phyloP scores from a whole-genome alignment of 2,113 vertebrate species.

The Hippocampus comes region DNA sequence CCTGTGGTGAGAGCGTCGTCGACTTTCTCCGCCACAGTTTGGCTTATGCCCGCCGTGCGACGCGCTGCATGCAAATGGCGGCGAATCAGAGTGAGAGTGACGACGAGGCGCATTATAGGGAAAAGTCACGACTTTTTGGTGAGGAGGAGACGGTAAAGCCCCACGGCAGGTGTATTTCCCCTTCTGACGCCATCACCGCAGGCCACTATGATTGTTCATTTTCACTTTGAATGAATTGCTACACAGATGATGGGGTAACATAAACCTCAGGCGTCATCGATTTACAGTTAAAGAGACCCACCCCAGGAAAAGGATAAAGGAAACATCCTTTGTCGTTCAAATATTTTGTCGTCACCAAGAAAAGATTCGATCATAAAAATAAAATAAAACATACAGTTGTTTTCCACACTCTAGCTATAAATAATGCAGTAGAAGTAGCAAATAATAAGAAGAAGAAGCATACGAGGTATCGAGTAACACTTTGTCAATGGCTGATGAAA shows the following conservation, averaged over 20 bases:
- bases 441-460: too few species aligned
- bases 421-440: too few species aligned
- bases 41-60: conserved; percentile 11
- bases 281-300: not conserved
- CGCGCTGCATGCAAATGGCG: not conserved
- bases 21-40: conserved; percentile 19
- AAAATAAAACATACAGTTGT: too few species aligned
- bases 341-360: too few species aligned
- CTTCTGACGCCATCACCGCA: not conserved
- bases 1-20: conserved; percentile 34
- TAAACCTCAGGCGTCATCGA: not conserved
- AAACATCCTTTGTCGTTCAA: too few species aligned
- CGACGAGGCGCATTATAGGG: not conserved
- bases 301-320: too few species aligned
- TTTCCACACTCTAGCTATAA: too few species aligned
- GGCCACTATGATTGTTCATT: not conserved
- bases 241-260: not conserved
- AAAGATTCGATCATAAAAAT: too few species aligned
- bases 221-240: not conserved
- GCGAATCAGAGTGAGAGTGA: not conserved
- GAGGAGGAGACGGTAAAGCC: not conserved
- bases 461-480: too few species aligned
- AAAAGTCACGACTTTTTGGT: not conserved
- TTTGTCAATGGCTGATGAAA: too few species aligned
- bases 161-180: not conserved